Conservation (phyloP, 2,797 vertebrate genomes). For the Trematomus bernacchii region DNA sequence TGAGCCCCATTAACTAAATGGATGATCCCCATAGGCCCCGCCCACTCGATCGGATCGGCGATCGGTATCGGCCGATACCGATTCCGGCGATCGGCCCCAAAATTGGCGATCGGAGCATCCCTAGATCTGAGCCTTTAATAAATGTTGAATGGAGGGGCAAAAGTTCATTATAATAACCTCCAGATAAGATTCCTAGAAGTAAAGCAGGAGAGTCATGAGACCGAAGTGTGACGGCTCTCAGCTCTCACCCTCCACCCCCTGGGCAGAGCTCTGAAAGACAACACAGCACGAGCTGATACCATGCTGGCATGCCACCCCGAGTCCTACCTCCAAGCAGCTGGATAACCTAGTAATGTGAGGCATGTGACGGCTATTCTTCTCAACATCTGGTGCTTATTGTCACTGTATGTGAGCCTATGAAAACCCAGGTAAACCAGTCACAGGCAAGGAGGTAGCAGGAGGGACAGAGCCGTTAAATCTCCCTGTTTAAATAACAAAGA, state of each 20-base stretch:
- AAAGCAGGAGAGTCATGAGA: slow-evolving; percentile 67
- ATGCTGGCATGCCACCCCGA: slow-evolving; percentile 27
- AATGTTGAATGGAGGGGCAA: slow-evolving; percentile 40
- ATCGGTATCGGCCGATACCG: too few relatives aligned
- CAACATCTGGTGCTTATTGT: slow-evolving; percentile 36
- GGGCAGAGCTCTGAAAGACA: slow-evolving; percentile 50
- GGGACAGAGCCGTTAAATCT: not conserved
- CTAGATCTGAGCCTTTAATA: slow-evolving; percentile 19
- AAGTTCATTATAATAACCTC: slow-evolving; percentile 31
- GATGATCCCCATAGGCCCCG: too few relatives aligned
- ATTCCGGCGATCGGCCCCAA: too few relatives aligned
- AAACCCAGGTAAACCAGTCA: slow-evolving; percentile 24
- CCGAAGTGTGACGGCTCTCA: slow-evolving; percentile 65
- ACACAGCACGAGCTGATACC: slow-evolving; percentile 28
- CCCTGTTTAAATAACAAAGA: slow-evolving; percentile 2
- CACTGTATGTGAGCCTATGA: slow-evolving; percentile 5
- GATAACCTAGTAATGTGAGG: slow-evolving; percentile 28
- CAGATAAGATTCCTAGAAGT: slow-evolving; percentile 60
- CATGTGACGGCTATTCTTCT: slow-evolving; percentile 42
- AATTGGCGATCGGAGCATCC: too few relatives aligned
- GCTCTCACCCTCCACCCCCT: slow-evolving; percentile 49
- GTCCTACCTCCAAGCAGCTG: slow-evolving; percentile 35
- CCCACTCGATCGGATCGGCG: too few relatives aligned
- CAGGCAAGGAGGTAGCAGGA: slow-evolving; percentile 9
- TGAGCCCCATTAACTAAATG: too few relatives aligned